Base-by-base conservation (phyloP, 1,140 invertebrate species). In the Myzus persicae region DNA sequence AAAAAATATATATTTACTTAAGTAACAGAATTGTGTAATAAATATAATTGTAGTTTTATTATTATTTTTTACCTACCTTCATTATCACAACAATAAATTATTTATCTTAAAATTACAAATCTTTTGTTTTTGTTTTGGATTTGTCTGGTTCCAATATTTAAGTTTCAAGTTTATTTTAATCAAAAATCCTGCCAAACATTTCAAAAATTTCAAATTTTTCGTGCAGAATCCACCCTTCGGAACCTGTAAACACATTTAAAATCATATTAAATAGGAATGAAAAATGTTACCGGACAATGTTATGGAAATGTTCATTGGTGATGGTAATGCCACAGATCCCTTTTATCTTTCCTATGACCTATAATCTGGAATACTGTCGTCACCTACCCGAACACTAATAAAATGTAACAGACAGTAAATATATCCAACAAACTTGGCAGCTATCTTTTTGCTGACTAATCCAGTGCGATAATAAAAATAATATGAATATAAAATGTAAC, bases 211-310 rank as follows among this genome's bases (percentile, higher is more conserved):
- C 95, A 94, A 93, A 95, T 94, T 26, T 91, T 89, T n/a, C 94
- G 93, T 40, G 95, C 95, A 76, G 95, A 95, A 93, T 94, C 95
- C 95, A 95, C 40, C 95, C 95, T 91, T 95, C 94, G 90, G 95
- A 94, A 38, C 95, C 95, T 94, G 94, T 95, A 18, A 81, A 81
- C 8, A 3, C 6, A 4, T 38, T 46, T 5, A 54, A 22, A 59
- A 38, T 90, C 11, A 46, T 90, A n/a, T 87, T 51, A 22, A 6
- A 81, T 22, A 38, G 48, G 48, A 22, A 42, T 24, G 14, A 8
- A 14, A n/a, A 46, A 87, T 24, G 20, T 81, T 81, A 82, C 76
- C 90, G 11, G 76, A 91, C 3, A 44, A 51, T 36, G 67, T 91
- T 26, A 31, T 8, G 14, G 44, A 42, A 91, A 94, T 92, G 94